phyloP scores from a whole-genome alignment of 2,797 vertebrate species.

The Cossypha heuglini region DNA sequence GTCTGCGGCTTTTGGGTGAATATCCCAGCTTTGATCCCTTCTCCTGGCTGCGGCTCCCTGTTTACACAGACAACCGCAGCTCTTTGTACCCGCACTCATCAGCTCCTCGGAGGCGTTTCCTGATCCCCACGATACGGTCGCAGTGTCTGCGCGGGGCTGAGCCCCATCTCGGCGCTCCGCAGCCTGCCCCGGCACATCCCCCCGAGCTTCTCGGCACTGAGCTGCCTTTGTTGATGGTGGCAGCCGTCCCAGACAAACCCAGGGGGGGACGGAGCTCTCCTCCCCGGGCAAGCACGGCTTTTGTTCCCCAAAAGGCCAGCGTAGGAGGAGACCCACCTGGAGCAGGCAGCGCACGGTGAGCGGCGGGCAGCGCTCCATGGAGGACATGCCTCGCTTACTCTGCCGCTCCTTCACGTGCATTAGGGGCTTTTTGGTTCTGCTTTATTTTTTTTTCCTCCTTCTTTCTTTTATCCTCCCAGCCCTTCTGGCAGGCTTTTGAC shows the following conservation, averaged over 20 bases:
- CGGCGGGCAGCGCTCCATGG: neutral
- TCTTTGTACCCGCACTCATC: neutral
- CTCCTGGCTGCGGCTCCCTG: neutral
- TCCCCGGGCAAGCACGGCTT: neutral
- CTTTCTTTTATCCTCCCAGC: slow-evolving; percentile 50
- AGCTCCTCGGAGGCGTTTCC: slow-evolving; percentile 12
- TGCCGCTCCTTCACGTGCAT: slow-evolving; percentile 17
- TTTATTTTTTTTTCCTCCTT: neutral
- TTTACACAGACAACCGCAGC: slow-evolving; percentile 40
- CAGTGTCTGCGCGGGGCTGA: neutral
- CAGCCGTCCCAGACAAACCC: slow-evolving; percentile 19
- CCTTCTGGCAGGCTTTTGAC: slow-evolving; percentile 54
- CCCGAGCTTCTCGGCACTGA: neutral
- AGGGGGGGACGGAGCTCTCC: neutral
- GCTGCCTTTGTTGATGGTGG: slow-evolving; percentile 41
- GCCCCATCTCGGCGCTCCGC: neutral
- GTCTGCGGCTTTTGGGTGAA: slow-evolving; percentile 34
- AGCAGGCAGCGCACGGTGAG: neutral
- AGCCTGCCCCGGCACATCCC: slow-evolving; percentile 4
- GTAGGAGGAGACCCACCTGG: neutral
- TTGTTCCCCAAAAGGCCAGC: neutral
- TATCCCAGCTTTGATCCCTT: neutral
- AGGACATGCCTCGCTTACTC: slow-evolving; percentile 9
- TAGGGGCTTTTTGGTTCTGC: neutral
- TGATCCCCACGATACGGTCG: neutral